Conservation (phyloP, 2,797 vertebrate species). For the Botia almorhae region DNA sequence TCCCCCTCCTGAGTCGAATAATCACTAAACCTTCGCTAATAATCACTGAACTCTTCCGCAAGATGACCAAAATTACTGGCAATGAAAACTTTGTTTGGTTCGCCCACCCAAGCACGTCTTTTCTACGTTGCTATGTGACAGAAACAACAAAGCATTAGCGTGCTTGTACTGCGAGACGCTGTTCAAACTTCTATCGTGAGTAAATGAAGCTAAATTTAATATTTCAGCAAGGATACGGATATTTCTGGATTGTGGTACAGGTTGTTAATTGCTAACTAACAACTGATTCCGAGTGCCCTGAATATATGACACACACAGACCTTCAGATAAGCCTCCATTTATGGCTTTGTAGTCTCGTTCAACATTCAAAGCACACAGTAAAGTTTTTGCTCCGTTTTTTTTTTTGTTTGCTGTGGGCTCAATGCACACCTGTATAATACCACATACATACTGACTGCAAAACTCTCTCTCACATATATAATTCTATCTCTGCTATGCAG, state of each 20-base stretch:
- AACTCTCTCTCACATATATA: too few relatives aligned
- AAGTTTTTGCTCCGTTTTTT: background rate
- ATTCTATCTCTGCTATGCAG: background rate
- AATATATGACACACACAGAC: background rate
- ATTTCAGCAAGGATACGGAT: background rate
- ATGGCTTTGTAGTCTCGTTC: background rate
- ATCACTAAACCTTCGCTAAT: background rate
- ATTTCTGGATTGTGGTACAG: background rate
- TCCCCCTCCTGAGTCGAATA: slow-evolving; percentile 5
- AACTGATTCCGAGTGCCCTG: background rate
- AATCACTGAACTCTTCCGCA: background rate
- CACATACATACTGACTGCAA: too few relatives aligned
- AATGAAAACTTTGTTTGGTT: background rate
- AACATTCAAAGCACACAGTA: background rate
- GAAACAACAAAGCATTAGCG: slow-evolving; percentile 4
- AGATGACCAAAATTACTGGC: background rate
- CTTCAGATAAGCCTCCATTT: too few relatives aligned
- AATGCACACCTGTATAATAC: background rate
- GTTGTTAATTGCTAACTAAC: background rate
- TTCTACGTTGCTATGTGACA: slow-evolving; percentile 22
- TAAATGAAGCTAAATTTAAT: background rate
- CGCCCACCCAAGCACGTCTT: background rate
- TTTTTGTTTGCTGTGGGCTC: background rate
- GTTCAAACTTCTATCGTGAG: background rate
- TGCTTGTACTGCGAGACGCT: background rate